phyloP scores from a whole-genome alignment of 2,113 vertebrate genomes.

The Cygnus buccinator region DNA sequence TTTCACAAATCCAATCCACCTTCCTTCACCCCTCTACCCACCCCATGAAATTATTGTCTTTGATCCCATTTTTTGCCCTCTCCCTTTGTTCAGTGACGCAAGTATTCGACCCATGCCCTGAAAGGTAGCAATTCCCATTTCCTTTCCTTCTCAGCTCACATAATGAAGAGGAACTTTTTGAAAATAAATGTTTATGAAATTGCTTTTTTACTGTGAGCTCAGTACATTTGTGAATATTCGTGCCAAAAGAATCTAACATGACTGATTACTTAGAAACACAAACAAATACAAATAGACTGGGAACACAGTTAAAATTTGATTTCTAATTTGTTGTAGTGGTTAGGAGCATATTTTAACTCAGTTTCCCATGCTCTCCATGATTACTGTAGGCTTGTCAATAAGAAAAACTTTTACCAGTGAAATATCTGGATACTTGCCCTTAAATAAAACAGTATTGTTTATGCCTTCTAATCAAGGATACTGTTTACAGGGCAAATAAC shows the following conservation, averaged over 20 bases:
- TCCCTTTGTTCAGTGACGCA: neutral
- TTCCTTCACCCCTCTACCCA: neutral
- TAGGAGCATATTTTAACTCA: conserved; percentile 25
- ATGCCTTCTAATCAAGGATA: conserved; percentile 32
- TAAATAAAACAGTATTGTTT: neutral
- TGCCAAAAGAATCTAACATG: conserved; percentile 1
- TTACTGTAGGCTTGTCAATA: neutral
- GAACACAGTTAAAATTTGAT: conserved; percentile 2
- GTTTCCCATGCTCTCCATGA: neutral
- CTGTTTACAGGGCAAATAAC: conserved; percentile 43
- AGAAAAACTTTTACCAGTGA: conserved; percentile 4
- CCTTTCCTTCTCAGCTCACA: neutral
- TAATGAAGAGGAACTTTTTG: neutral
- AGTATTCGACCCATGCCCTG: neutral
- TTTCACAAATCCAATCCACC: neutral
- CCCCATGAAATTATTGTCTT: conserved; percentile 16
- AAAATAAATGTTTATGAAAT: neutral
- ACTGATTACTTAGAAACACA: neutral
- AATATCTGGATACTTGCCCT: conserved; percentile 16
- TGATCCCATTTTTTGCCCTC: neutral
- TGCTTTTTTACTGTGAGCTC: neutral
- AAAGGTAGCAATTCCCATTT: neutral
- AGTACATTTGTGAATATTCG: neutral
- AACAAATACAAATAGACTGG: neutral
- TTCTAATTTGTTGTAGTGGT: conserved; percentile 33